Base-by-base conservation (phyloP, 2,797 vertebrate species). In the Poeciliopsis turneri region DNA sequence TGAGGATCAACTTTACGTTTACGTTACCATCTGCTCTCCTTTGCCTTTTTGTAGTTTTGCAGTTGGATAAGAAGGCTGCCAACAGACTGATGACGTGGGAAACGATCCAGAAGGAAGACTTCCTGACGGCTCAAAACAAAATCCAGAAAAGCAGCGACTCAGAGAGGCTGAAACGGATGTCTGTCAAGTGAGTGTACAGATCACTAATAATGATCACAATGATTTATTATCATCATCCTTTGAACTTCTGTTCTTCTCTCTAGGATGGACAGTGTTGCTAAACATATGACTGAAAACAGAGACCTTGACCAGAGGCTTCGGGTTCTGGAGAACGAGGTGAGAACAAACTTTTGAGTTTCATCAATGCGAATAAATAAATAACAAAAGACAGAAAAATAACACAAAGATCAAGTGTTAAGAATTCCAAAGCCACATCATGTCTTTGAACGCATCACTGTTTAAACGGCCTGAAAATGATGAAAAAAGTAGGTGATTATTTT, bases 41-140 rank as follows among this genome's bases (percentile, higher is more conserved):
- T 7, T 2, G 6, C 78, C 2, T 55, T 80, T 36, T 8, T 0
- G 30, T 80, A 98, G 97, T 94, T 13, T 72, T 96, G 84, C 49
- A 90, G 57, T 84, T 97, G 45, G 83, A 41, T 1, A 92, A 92
- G 3, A 94, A 94, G 77, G 90, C 78, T 0, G 95, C 96, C 41
- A 94, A 95, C 86, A 91, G 74, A 73, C 88, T 98, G 57, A 93
- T 95, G 87, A 98, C 96, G 0, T 98, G 97, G 97, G 97, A 98
- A 85, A 95, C 94, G 0, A 96, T 98, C 78, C 97, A 97, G 86
- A 98, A 97, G 84, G 97, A 97, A 86, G 97, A 96, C 78, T 97
- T 97, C 86, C 86, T 98, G 66, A 92, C 96, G 0, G 81, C 91
- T 0, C 95, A 95, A 46, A 93, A 88, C 71, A 96, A 95, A 86